These are phyloP conservation scores for Aelia acuminata DNA, from an alignment of 2,888 invertebrate species.

Conservation along the genomic window DNA sequence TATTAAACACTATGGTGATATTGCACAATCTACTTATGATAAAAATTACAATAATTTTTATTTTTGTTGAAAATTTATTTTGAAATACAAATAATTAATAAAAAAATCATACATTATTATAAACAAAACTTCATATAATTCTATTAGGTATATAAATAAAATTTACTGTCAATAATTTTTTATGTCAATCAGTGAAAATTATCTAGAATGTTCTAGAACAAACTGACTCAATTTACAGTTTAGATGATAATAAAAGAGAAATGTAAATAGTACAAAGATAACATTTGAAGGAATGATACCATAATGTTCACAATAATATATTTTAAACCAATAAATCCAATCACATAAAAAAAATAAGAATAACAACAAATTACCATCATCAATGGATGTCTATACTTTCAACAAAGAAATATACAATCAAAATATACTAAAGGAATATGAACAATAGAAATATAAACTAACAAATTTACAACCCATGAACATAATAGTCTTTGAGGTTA, in stretches of 20 bases:
- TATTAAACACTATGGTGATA: conserved; percentile 14
- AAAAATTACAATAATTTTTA: background rate
- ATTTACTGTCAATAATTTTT: background rate
- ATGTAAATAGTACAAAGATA: background rate
- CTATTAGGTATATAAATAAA: background rate
- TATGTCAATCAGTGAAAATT: background rate
- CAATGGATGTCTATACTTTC: background rate
- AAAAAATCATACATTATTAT: background rate
- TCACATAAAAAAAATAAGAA: no score
- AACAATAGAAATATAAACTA: background rate
- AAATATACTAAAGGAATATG: background rate
- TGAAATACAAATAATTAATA: background rate
- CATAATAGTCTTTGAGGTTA: background rate
- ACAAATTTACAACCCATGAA: background rate
- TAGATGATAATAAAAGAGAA: background rate
- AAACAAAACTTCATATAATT: background rate
- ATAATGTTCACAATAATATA: background rate
- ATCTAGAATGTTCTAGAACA: background rate
- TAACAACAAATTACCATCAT: no score
- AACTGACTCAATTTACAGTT: background rate
- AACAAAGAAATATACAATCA: background rate
- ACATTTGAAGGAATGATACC: background rate
- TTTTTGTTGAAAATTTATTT: background rate
- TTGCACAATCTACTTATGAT: conserved; percentile 6
- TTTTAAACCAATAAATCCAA: no score